phyloP scores from a whole-genome alignment of 2,888 invertebrate species.

The Xanthia togata region DNA sequence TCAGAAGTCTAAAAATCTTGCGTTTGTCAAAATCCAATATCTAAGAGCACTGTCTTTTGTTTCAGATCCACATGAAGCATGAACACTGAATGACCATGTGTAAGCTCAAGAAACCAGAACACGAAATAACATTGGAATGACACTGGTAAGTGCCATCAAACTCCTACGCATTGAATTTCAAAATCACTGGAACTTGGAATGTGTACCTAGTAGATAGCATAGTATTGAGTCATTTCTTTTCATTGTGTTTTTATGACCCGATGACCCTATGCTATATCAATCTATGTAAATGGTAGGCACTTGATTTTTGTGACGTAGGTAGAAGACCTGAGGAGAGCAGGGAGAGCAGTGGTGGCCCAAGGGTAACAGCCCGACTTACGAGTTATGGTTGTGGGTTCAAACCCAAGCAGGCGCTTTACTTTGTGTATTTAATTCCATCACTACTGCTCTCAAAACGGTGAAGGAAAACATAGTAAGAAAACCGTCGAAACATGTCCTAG shows the following conservation, averaged over 20 bases:
- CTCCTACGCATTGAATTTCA: constrained; percentile 10
- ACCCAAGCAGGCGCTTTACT: no score
- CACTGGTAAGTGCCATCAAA: constrained; percentile 45
- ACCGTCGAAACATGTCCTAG: no score
- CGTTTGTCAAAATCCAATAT: not conserved
- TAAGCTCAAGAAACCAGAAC: constrained; percentile 68
- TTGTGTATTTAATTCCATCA: no score
- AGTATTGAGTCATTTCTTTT: constrained; percentile 2
- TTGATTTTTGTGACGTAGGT: not conserved
- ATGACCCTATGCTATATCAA: not conserved
- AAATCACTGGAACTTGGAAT: constrained; percentile 33
- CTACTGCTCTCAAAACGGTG: no score
- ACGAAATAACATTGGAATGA: constrained; percentile 62
- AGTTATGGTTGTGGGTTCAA: no score
- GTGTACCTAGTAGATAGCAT: not conserved
- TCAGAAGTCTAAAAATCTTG: not conserved
- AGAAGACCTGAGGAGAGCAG: not conserved
- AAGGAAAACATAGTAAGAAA: no score
- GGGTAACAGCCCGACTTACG: no score
- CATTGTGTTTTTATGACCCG: not conserved
- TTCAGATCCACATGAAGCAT: constrained; percentile 76
- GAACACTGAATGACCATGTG: constrained; percentile 70
- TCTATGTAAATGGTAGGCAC: not conserved
- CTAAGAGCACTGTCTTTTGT: constrained; percentile 68
- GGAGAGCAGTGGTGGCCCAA: no score